phyloP scores from a whole-genome alignment of 2,797 vertebrate species.

The Molossus alvarezi region DNA sequence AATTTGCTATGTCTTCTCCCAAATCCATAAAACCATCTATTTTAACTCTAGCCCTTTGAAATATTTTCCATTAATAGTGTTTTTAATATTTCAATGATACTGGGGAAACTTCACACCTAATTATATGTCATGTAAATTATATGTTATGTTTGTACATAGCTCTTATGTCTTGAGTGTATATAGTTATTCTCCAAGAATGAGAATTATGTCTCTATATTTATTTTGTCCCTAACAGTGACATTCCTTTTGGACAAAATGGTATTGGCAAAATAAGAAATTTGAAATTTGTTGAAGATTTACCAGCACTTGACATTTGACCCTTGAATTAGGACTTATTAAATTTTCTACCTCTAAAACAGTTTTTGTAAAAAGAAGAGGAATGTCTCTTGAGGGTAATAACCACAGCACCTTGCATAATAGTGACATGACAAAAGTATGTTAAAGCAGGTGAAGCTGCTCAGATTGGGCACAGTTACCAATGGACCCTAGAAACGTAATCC shows the following conservation, averaged over 20 bases:
- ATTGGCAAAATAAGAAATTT: conserved; percentile 1
- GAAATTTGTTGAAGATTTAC: background rate
- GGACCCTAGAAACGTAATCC: background rate
- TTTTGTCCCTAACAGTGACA: background rate
- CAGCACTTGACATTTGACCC: background rate
- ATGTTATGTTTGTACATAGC: background rate
- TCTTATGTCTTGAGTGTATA: background rate
- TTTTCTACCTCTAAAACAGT: background rate
- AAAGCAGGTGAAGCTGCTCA: background rate
- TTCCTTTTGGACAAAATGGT: background rate
- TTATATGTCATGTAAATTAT: background rate
- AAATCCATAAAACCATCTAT: background rate
- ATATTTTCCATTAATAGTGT: background rate
- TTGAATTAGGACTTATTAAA: background rate
- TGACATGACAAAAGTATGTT: background rate
- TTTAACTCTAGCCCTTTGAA: background rate
- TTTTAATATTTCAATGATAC: background rate
- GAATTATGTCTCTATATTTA: background rate
- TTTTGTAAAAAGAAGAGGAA: conserved; percentile 45
- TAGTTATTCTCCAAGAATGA: background rate
- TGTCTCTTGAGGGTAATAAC: background rate
- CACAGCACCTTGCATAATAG: background rate
- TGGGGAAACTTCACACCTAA: background rate
- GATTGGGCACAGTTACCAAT: background rate
- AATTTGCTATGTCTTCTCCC: background rate